phyloP scores from a whole-genome alignment of 2,888 invertebrate genomes.

The Diabrotica balteata region DNA sequence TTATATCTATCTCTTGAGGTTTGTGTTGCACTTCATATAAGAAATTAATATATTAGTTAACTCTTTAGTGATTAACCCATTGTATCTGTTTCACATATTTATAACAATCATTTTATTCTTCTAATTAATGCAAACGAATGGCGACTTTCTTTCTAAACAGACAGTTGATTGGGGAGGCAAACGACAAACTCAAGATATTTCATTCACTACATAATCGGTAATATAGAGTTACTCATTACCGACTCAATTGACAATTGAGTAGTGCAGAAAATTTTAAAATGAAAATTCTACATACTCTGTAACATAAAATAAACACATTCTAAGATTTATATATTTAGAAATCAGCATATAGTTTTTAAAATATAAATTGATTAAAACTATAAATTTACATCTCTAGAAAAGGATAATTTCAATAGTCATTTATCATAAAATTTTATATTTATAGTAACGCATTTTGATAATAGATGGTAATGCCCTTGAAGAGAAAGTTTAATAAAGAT shows the following conservation, averaged over 20 bases:
- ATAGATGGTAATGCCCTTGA: no score
- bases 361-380: no score
- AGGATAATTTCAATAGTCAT: no score
- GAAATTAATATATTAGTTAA: constrained; percentile 40
- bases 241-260: constrained; percentile 9
- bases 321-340: no score
- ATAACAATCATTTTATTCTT: constrained; percentile 51
- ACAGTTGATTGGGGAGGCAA: constrained; percentile 61
- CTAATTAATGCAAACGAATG: constrained; percentile 58
- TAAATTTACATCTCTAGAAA: no score
- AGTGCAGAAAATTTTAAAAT: constrained; percentile 7
- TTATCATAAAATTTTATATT: no score
- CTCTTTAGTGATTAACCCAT: constrained; percentile 34
- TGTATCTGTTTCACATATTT: constrained; percentile 42
- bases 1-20: constrained; percentile 50
- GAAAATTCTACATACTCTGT: no score
- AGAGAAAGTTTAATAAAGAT: no score
- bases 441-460: no score
- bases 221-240: constrained; percentile 15
- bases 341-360: no score
- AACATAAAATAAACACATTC: no score
- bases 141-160: constrained; percentile 60
- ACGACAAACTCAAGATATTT: constrained; percentile 51
- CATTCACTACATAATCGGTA: constrained; percentile 47
- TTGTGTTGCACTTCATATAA: constrained; percentile 40